Conservation (phyloP, 2,113 vertebrate species). For the Hippocampus zosterae region DNA sequence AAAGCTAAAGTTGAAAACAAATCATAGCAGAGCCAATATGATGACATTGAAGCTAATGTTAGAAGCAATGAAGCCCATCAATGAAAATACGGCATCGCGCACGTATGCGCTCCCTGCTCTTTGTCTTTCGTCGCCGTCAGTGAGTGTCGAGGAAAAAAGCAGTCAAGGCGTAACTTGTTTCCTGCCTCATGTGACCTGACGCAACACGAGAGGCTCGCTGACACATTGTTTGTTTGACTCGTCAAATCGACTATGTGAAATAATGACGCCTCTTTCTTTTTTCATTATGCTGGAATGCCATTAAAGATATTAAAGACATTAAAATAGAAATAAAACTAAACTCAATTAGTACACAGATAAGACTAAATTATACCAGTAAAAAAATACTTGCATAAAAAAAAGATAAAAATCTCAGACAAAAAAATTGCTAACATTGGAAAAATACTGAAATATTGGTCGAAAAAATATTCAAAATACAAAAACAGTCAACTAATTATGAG, state of each 20-base stretch:
- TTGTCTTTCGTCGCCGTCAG: constrained; percentile 42
- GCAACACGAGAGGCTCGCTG: constrained; percentile 20
- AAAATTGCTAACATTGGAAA: background rate
- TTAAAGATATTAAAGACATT: no score
- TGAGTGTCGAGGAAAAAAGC: constrained; percentile 15
- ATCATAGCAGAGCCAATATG: no score
- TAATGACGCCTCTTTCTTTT: constrained; percentile 5
- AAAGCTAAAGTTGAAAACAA: no score
- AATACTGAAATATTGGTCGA: no score
- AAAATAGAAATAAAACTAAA: no score
- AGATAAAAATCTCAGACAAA: background rate
- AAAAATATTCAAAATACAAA: no score
- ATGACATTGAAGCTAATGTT: no score
- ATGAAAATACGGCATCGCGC: constrained; percentile 11
- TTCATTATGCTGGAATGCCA: background rate
- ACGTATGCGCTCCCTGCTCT: constrained; percentile 25
- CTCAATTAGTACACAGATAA: no score
- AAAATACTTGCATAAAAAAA: background rate
- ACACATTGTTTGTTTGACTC: background rate
- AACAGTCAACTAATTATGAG: no score
- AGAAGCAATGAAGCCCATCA: no score
- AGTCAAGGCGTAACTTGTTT: constrained; percentile 43
- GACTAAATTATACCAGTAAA: no score
- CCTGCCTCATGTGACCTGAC: constrained; percentile 45
- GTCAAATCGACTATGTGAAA: background rate